Evolutionary conservation across 2,797 vertebrate species (phyloP).

Genomic region (Poeciliopsis infans): DNA sequence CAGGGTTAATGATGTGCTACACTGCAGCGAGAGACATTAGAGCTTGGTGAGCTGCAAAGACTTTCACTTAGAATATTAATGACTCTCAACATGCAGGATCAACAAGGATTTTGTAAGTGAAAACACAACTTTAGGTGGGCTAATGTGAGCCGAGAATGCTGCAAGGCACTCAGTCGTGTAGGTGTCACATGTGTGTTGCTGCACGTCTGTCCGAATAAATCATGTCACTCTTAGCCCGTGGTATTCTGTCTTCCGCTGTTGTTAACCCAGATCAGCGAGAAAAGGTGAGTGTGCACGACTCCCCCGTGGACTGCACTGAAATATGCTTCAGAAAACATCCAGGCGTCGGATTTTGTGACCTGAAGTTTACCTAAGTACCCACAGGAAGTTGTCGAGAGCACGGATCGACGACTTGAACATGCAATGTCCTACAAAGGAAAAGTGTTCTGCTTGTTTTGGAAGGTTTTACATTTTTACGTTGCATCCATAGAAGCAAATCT

Average conservation of each 20-base stretch:
- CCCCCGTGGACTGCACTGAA: slow-evolving; percentile 1
- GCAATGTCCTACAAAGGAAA: background rate
- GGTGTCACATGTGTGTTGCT: background rate
- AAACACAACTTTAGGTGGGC: slow-evolving; percentile 1
- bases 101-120: slow-evolving; percentile 4
- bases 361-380: slow-evolving; percentile 1
- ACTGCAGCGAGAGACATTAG: slow-evolving; percentile 12
- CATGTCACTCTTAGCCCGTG: slow-evolving; percentile 13
- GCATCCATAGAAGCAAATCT: background rate
- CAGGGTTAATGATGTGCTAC: slow-evolving; percentile 34
- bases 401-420: background rate
- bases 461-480: background rate
- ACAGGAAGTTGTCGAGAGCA: background rate
- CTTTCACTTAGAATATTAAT: slow-evolving; percentile 21
- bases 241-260: slow-evolving; percentile 3
- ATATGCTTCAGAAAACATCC: background rate
- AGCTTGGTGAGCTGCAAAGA: slow-evolving; percentile 20
- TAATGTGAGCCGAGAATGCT: slow-evolving; percentile 1
- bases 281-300: background rate
- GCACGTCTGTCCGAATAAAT: background rate
- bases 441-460: background rate
- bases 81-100: background rate
- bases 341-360: slow-evolving; percentile 26
- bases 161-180: background rate
- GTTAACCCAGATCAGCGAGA: slow-evolving; percentile 13